A percentile compares a stretch with the other conserved stretches of the same genome.
Conservation (phyloP, 2,113 vertebrate genomes). For the Leuciscus idus region DNA sequence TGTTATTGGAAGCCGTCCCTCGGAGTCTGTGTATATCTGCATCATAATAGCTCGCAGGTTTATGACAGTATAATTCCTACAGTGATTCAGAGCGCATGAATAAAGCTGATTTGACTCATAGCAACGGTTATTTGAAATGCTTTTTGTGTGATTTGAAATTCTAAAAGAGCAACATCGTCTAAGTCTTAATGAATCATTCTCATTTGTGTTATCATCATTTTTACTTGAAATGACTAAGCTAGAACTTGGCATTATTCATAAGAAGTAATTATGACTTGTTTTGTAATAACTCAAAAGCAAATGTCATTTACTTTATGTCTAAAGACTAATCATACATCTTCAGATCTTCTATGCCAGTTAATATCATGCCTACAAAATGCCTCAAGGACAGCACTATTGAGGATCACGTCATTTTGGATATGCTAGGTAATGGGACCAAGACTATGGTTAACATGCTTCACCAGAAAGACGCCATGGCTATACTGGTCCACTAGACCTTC, state of each 20-base stretch:
- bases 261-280: background rate
- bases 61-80: background rate
- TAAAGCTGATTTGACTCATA: slow-evolving; percentile 23
- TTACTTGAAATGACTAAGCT: background rate
- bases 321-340: background rate
- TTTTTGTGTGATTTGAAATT: background rate
- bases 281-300: background rate
- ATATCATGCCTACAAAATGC: background rate
- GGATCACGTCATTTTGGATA: background rate
- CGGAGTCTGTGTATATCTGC: slow-evolving; percentile 19
- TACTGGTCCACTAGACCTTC: background rate
- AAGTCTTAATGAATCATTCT: slow-evolving; percentile 20
- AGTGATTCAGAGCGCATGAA: slow-evolving; percentile 22
- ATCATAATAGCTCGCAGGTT: slow-evolving; percentile 19
- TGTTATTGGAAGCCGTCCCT: slow-evolving; percentile 14
- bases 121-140: background rate
- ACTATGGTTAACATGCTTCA: background rate
- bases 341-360: background rate
- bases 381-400: background rate
- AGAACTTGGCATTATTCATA: background rate
- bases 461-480: background rate
- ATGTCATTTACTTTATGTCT: background rate
- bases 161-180: background rate
- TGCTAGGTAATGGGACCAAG: background rate
- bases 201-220: background rate